Evolutionary conservation across 1,140 invertebrate species (phyloP), one percentile per base, ranked within the genome.

Genomic region (Hyposmocoma kahamanoa): DNA sequence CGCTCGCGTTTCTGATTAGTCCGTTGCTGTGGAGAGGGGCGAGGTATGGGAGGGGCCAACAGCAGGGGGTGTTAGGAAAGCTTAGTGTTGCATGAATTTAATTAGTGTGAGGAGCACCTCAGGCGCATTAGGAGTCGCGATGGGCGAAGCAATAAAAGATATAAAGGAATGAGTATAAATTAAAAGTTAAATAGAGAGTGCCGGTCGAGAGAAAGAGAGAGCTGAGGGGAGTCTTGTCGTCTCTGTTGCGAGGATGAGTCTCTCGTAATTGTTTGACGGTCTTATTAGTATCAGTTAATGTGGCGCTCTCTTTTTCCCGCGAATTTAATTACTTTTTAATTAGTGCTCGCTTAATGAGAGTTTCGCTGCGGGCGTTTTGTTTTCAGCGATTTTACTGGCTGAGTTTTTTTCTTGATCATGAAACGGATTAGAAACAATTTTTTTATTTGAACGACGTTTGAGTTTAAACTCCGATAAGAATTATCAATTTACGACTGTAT

Each of bases 141-240:
- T 80, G 82, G 82, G 79, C 70, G 75, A 79, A 79, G 79, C 82
- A 85, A 85, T 85, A 85, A 85, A 85, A 85, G 79, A 84, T 85
- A 85, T 85, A 85, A 85, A 85, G 82, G 82, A 85, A 85, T 85
- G 78, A 85, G 80, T 84, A 85, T 85, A 85, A 85, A 85, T 85
- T 83, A 86, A 86, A 84, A 86, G 79, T 86, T 84, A 86, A 86
- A 86, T 83, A 86, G 83, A 79, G 70, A 74, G 59, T 51, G 65
- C 18, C 15, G 65, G 46, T 55, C 39, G 64, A 32, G 58, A 38
- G 66, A 70, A 46, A 6, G 70, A 66, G 64, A 67, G 57, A 55
- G 24, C 45, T n/a, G 41, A 45, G 45, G 47, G 20, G 15, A 34
- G 22, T 20, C 18, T 17, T 39, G 48, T 22, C 57, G 34, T 79